phyloP scores from a whole-genome alignment of 1,140 invertebrate species.

The Carposina sasakii region DNA sequence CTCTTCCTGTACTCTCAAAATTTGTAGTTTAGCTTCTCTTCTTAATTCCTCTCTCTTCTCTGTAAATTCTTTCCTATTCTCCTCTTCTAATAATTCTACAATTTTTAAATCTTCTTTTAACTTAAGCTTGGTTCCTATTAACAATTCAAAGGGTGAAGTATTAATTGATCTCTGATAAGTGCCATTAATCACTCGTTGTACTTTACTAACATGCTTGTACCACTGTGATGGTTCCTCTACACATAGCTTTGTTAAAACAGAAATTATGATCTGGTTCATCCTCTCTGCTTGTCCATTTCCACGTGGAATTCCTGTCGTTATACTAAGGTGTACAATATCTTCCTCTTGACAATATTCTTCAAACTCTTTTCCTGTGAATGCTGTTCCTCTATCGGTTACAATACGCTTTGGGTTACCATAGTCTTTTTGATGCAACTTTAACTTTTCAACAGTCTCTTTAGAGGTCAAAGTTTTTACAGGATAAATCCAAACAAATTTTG shows the following conservation, averaged over 20 bases:
- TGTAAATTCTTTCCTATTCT: background rate
- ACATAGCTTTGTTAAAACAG: slow-evolving; percentile 7
- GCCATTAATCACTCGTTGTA: background rate
- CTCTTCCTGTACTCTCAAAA: slow-evolving; percentile 10
- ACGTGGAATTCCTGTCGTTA: slow-evolving; percentile 19
- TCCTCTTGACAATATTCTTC: background rate
- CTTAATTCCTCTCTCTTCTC: slow-evolving; percentile 7
- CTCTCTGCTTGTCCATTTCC: slow-evolving; percentile 31
- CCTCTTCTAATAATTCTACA: background rate
- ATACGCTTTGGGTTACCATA: background rate
- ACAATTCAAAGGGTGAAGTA: background rate
- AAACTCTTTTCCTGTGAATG: background rate
- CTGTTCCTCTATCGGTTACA: background rate
- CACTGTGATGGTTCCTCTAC: background rate
- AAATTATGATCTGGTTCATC: slow-evolving; percentile 21
- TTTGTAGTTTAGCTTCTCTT: slow-evolving; percentile 2
- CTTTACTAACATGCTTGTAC: background rate
- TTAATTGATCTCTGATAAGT: background rate
- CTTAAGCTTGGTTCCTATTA: background rate
- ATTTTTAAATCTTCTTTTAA: background rate
- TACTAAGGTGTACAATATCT: background rate
- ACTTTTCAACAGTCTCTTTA: slow-evolving; percentile 23
- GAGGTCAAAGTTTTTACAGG: slow-evolving; percentile 27
- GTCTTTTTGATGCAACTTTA: slow-evolving; percentile 21
- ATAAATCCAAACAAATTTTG: slow-evolving; percentile 34